Evolutionary conservation across 2,888 invertebrate species (phyloP).

Genomic region (Glaucopsyche alexis): DNA sequence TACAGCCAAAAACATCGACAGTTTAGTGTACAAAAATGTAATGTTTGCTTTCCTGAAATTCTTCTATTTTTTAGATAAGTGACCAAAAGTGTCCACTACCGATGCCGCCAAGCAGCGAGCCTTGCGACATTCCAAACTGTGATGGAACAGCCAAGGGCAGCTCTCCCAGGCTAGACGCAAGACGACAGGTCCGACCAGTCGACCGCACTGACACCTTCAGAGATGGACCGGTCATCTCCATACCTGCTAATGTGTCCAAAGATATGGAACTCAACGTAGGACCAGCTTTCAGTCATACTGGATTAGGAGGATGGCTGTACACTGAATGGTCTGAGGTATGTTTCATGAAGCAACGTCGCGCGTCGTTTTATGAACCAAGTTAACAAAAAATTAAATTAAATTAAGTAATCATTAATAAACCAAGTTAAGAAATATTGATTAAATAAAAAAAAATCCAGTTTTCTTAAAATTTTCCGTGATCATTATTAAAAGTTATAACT

Average conservation of each 20-base stretch:
- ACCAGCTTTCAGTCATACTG: constrained; percentile 60
- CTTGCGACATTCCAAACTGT: constrained; percentile 68
- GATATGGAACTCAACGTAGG: constrained; percentile 56
- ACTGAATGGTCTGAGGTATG: constrained; percentile 81
- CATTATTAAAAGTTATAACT: too few relatives aligned
- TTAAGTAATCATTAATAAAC: too few relatives aligned
- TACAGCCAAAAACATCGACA: too few relatives aligned
- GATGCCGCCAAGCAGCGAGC: constrained; percentile 68
- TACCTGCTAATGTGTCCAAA: constrained; percentile 57
- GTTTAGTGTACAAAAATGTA: too few relatives aligned
- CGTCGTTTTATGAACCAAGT: neutral
- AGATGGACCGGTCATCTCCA: constrained; percentile 64
- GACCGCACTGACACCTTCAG: constrained; percentile 66
- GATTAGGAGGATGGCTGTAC: constrained; percentile 78
- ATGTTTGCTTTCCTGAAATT: too few relatives aligned
- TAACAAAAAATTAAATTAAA: too few relatives aligned
- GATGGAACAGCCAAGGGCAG: constrained; percentile 57
- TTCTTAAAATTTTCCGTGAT: too few relatives aligned
- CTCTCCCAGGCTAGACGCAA: constrained; percentile 59
- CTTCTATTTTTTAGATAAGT: constrained; percentile 58
- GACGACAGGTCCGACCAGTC: constrained; percentile 65
- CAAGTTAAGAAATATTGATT: neutral
- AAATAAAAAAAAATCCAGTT: neutral
- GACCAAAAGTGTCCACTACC: constrained; percentile 73
- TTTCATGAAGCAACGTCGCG: neutral